Evolutionary conservation across 1,140 invertebrate species (phyloP).

Genomic region (Callitettix versicolor): DNA sequence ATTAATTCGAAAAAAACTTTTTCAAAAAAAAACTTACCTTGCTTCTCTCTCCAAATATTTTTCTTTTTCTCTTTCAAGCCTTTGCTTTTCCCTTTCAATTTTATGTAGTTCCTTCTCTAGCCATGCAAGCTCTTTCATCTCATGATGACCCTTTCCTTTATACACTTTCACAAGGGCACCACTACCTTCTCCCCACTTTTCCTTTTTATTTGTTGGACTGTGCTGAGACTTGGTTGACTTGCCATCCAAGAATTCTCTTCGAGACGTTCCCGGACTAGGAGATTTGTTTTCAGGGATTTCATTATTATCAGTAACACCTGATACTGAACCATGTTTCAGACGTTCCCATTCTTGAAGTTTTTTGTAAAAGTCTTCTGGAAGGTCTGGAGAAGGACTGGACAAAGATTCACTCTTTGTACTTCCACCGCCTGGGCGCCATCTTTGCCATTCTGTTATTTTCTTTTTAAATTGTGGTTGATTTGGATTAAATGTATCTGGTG

Average conservation of each 20-base stretch:
- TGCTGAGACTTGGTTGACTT: constrained; percentile 24
- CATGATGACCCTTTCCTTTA: constrained; percentile 13
- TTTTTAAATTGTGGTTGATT: constrained; percentile 35
- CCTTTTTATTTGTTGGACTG: constrained; percentile 20
- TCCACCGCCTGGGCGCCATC: constrained; percentile 44
- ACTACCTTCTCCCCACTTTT: constrained; percentile 3
- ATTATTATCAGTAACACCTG: background rate
- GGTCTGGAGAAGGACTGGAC: constrained; percentile 24
- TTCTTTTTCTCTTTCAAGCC: constrained; percentile 46
- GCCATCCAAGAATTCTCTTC: constrained; percentile 30
- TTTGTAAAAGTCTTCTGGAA: constrained; percentile 40
- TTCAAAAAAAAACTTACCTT: too few species aligned
- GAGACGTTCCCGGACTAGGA: constrained; percentile 31
- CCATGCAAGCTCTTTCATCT: constrained; percentile 40
- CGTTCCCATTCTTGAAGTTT: constrained; percentile 45
- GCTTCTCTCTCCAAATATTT: constrained; percentile 49
- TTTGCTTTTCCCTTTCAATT: constrained; percentile 48
- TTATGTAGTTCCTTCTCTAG: constrained; percentile 48
- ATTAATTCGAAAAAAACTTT: too few species aligned
- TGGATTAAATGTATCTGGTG: constrained; percentile 15
- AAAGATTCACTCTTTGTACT: constrained; percentile 8
- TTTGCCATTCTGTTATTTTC: constrained; percentile 58
- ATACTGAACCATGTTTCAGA: constrained; percentile 23
- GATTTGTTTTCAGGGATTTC: constrained; percentile 25
- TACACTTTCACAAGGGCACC: constrained; percentile 2